Evolutionary conservation across 1,140 invertebrate genomes (phyloP), one percentile per base, ranked within the genome.

Genomic region (Hypsibius dujardini): DNA sequence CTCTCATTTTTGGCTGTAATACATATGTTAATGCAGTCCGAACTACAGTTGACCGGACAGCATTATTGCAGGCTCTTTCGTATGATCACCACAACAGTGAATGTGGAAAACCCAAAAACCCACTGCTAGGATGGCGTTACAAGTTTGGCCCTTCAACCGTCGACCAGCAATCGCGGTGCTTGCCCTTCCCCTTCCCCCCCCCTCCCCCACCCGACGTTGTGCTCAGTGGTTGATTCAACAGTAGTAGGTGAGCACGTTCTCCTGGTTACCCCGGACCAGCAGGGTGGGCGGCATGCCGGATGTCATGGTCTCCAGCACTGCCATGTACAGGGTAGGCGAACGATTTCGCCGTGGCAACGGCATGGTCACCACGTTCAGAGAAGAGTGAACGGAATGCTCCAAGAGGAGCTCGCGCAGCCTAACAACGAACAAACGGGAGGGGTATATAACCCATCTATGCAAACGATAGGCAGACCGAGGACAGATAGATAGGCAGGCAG

Each of bases 211-310:
- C 7, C n/a, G n/a, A 56, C 50, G 50, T n/a, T 56, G 50, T 56
- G 7, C 50, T 7, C 7, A 12, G 7, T 7, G 7, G n/a, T 7
- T 12, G n/a, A 67, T 15, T 67, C 80, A 83, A n/a, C 80, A 82
- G 75, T 83, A 83, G 75, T 79, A 82, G n/a, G 82, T 83, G 45
- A 83, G 76, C 1, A 83, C 82, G 74, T 79, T 81, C 50, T 75
- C 75, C 71, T 83, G 82, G 76, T 83, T 83, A n/a, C 82, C 82
- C 70, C 82, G 74, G 45, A 83, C 74, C 46, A 83, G 75, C 14
- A 83, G 74, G 12, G 80, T 78, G 2, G 82, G 80, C 45, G 82
- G 82, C 74, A 82, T 74, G 71, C 79, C 76, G 50, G 75, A 71
- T 2, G 80, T 82, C 59, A 83, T 75, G 1, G 77, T 78, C 69